These are phyloP conservation scores for Drosophila prosaltans DNA, from an alignment of 1,140 invertebrate species.

Conservation along the genomic window DNA sequence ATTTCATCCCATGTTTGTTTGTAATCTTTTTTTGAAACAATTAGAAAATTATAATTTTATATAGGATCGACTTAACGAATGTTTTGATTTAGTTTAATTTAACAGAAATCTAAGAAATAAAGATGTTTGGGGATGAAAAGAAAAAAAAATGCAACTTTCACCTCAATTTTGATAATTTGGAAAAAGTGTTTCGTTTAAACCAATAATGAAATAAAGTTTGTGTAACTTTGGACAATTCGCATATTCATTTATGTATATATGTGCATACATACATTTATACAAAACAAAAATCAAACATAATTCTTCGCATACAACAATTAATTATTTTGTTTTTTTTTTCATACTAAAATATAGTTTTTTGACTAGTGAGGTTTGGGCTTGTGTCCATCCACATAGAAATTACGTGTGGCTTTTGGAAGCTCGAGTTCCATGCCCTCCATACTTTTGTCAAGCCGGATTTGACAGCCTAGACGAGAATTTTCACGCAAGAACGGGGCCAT, in stretches of 20 bases:
- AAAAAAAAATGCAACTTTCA: neutral
- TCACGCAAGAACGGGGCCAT: conserved; percentile 97
- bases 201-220: too few species aligned
- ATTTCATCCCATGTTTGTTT: conserved; percentile 22
- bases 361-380: conserved; percentile 93
- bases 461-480: conserved; percentile 97
- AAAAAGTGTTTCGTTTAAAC: too few species aligned
- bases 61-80: conserved; percentile 76
- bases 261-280: neutral
- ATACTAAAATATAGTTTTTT: neutral
- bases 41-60: conserved; percentile 72
- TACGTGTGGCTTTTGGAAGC: conserved; percentile 95
- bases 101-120: conserved; percentile 62
- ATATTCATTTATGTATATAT: too few species aligned
- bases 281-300: neutral
- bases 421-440: conserved; percentile 94
- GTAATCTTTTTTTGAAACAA: conserved; percentile 43
- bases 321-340: neutral
- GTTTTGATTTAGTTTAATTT: conserved; percentile 74
- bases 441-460: conserved; percentile 96
- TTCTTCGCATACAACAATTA: neutral
- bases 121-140: conserved; percentile 57
- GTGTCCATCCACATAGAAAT: conserved; percentile 99
- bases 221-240: too few species aligned
- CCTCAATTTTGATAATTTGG: too few species aligned